Conservation (phyloP, 2,888 invertebrate genomes). For the Agriopis aurantiaria region DNA sequence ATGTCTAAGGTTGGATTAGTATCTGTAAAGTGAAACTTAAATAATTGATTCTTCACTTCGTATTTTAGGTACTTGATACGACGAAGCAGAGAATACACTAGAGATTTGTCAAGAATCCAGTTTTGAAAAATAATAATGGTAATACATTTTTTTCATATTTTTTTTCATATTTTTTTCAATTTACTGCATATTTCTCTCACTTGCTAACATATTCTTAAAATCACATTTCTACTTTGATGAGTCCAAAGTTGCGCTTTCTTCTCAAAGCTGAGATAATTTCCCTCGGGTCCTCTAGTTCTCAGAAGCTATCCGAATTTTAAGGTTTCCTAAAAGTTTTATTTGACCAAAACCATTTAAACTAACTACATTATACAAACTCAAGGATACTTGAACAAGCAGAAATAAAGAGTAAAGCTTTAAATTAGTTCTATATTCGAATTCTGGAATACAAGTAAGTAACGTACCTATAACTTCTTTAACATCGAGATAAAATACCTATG, state of each 20-base stretch:
- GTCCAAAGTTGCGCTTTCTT: slow-evolving; percentile 9
- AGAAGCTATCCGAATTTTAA: slow-evolving; percentile 16
- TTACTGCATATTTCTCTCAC: no score
- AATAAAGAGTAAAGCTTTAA: slow-evolving; percentile 14
- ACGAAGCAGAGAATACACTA: no score
- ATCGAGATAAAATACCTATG: no score
- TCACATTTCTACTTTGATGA: slow-evolving; percentile 1
- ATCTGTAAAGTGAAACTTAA: no score
- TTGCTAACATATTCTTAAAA: background rate
- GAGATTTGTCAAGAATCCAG: no score
- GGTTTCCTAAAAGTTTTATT: slow-evolving; percentile 24
- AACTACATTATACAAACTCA: slow-evolving; percentile 23
- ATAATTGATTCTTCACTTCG: no score
- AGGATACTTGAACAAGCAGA: slow-evolving; percentile 8
- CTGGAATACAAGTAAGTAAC: background rate
- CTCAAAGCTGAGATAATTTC: slow-evolving; percentile 22
- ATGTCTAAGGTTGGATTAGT: no score
- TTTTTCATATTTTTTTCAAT: no score
- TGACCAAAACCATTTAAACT: slow-evolving; percentile 17
- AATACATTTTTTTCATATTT: no score
- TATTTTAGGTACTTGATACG: no score
- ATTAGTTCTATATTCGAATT: background rate
- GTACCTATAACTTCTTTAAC: no score
- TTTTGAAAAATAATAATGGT: no score
- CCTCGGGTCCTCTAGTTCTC: slow-evolving; percentile 25